phyloP scores from a whole-genome alignment of 2,888 invertebrate species.

The Creontiades dilutus region DNA sequence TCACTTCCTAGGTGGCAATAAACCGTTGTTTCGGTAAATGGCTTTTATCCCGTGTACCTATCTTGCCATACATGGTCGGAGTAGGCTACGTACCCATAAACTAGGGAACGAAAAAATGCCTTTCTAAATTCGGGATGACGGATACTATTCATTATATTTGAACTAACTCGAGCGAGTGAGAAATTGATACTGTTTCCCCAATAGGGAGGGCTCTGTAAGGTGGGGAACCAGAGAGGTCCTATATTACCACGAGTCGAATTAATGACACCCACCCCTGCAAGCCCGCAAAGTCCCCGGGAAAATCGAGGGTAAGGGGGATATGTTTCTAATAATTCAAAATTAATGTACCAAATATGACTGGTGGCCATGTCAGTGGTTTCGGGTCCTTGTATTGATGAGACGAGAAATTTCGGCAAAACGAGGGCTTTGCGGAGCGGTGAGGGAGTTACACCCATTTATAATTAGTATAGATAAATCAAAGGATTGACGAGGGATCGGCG shows the following conservation, averaged over 20 bases:
- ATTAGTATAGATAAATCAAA: constrained; percentile 74
- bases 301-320: not conserved
- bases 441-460: constrained; percentile 70
- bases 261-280: constrained; percentile 51
- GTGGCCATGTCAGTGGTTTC: constrained; percentile 43
- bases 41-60: no score
- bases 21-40: no score
- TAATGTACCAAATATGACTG: constrained; percentile 74
- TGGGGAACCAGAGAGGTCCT: not conserved
- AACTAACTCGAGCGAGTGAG: no score
- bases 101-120: no score
- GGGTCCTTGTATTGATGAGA: not conserved
- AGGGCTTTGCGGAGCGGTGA: not conserved
- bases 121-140: no score
- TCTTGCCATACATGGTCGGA: no score
- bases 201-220: not conserved
- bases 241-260: constrained; percentile 47
- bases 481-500: constrained; percentile 53
- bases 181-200: not conserved
- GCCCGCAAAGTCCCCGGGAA: constrained; percentile 9
- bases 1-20: no score
- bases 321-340: constrained; percentile 74
- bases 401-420: not conserved
- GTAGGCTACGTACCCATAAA: no score
- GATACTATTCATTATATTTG: no score